Percentiles rank a stretch among this genome's conserved stretches.
Evolutionary conservation across 2,888 invertebrate species (phyloP).

Genomic region (Mechanitis messenoides): DNA sequence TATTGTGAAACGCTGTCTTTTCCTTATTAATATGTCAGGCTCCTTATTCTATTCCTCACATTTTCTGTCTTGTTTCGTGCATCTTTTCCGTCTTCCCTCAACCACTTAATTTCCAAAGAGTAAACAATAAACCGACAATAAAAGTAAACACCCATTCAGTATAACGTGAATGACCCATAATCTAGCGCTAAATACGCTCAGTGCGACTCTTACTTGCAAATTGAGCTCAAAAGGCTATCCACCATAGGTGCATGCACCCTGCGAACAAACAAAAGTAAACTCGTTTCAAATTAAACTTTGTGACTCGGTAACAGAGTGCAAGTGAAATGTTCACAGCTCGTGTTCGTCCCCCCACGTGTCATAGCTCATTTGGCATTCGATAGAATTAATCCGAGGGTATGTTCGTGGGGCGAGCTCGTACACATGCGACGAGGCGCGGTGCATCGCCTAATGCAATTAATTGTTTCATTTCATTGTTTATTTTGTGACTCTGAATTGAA

Average conservation of each 20-base stretch:
- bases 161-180: constrained; percentile 31
- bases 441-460: constrained; percentile 63
- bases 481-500: constrained; percentile 30
- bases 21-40: too few species aligned
- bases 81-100: too few species aligned
- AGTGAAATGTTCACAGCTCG: constrained; percentile 19
- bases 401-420: constrained; percentile 49
- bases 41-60: too few species aligned
- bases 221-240: constrained; percentile 69
- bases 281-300: constrained; percentile 40
- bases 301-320: constrained; percentile 29
- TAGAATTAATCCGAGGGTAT: constrained; percentile 66
- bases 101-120: not conserved
- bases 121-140: not conserved
- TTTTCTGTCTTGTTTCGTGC: too few species aligned
- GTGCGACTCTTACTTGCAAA: constrained; percentile 66
- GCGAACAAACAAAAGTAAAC: constrained; percentile 3
- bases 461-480: constrained; percentile 48
- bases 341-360: constrained; percentile 50
- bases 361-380: constrained; percentile 74
- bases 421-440: constrained; percentile 49
- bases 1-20: too few species aligned
- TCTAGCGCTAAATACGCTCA: constrained; percentile 57
- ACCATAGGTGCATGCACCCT: constrained; percentile 45
- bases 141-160: constrained; percentile 10